phyloP scores from a whole-genome alignment of 2,797 vertebrate genomes.

The Sebastes diaconus region DNA sequence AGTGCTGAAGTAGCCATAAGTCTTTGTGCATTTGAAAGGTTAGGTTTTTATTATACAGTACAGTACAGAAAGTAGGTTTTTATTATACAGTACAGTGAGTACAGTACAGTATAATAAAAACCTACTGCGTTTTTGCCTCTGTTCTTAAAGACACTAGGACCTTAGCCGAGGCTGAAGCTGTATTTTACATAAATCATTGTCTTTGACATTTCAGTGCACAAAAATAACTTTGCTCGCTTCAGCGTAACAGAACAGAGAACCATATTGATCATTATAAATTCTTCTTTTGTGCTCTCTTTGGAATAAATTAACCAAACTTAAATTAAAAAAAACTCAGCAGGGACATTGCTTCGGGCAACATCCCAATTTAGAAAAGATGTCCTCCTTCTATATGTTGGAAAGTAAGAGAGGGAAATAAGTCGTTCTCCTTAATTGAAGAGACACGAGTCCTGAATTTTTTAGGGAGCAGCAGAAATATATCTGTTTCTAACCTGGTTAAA shows the following conservation, averaged over 20 bases:
- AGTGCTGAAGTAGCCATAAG: background rate
- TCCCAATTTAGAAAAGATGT: slow-evolving; percentile 47
- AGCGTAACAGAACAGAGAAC: slow-evolving; percentile 39
- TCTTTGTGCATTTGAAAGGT: background rate
- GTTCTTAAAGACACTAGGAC: background rate
- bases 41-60: no score
- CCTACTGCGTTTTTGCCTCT: background rate
- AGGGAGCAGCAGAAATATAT: background rate
- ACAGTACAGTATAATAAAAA: background rate
- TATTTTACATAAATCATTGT: slow-evolving; percentile 41
- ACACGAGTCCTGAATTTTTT: slow-evolving; percentile 6
- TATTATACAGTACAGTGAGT: no score
- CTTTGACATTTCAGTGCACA: slow-evolving; percentile 38
- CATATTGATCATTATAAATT: slow-evolving; percentile 59
- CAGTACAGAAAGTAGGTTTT: no score
- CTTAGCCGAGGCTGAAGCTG: background rate
- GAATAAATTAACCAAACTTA: slow-evolving; percentile 57
- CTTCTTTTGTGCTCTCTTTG: slow-evolving; percentile 48
- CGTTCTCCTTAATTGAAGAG: slow-evolving; percentile 22
- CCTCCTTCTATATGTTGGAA: slow-evolving; percentile 49
- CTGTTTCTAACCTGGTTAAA: background rate
- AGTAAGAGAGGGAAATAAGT: slow-evolving; percentile 11
- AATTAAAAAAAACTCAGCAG: slow-evolving; percentile 36
- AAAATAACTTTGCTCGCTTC: slow-evolving; percentile 47
- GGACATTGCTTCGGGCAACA: slow-evolving; percentile 43